Evolutionary conservation across 1,140 invertebrate genomes (phyloP).

Genomic region (Drosophila sturtevanti): DNA sequence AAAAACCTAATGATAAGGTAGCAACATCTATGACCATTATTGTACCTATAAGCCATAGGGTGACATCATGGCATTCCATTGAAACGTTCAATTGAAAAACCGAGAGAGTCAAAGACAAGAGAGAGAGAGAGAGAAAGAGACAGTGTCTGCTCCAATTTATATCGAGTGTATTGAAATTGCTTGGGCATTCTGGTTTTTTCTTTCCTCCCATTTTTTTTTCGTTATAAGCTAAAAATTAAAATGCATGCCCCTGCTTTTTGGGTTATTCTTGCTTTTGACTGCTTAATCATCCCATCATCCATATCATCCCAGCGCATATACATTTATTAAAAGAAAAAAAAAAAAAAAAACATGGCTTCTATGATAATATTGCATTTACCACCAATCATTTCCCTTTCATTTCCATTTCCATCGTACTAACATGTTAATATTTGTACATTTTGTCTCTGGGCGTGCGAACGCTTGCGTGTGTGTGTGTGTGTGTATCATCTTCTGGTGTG

Average conservation of each 20-base stretch:
- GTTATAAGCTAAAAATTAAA: background rate
- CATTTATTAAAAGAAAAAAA: no score
- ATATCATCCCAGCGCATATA: background rate
- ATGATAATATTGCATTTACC: conserved; percentile 7
- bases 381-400: conserved; percentile 24
- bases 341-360: background rate
- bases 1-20: conserved; percentile 57
- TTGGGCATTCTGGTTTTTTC: background rate
- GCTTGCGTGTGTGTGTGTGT: conserved; percentile 42
- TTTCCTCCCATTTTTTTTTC: no score
- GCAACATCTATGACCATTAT: conserved; percentile 16
- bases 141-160: background rate
- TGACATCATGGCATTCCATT: conserved; percentile 68
- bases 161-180: background rate
- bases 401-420: conserved; percentile 73
- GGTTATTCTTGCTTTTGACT: conserved; percentile 4
- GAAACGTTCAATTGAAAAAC: conserved; percentile 57
- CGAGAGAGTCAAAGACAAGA: background rate
- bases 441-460: conserved; percentile 49
- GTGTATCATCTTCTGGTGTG: conserved; percentile 25
- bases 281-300: conserved; percentile 1
- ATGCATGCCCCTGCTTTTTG: conserved; percentile 15
- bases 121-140: background rate
- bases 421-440: conserved; percentile 74
- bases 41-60: conserved; percentile 37